Percentiles rank a stretch among this genome's conserved stretches.
Conservation (phyloP, 2,888 invertebrate species). For the Pantelozetes paolii region DNA sequence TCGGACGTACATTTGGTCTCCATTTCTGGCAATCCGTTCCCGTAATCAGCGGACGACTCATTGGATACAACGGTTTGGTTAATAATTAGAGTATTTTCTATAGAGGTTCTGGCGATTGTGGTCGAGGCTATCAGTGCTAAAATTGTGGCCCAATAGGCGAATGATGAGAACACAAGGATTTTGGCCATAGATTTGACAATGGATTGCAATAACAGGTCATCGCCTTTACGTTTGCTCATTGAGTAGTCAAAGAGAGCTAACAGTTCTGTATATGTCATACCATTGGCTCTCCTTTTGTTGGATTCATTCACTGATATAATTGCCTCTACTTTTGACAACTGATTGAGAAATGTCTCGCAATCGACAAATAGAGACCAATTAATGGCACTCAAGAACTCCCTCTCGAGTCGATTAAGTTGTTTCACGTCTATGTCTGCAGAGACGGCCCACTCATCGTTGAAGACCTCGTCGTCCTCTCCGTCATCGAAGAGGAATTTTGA, state of each 20-base stretch:
- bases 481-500: constrained; percentile 92
- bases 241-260: constrained; percentile 37
- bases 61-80: constrained; percentile 2
- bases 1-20: neutral
- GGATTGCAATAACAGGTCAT: neutral
- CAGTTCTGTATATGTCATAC: constrained; percentile 42
- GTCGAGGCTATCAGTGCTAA: constrained; percentile 22
- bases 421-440: constrained; percentile 70
- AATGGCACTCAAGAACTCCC: constrained; percentile 81
- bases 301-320: constrained; percentile 37
- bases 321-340: constrained; percentile 38
- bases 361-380: constrained; percentile 52
- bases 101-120: neutral
- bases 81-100: constrained; percentile 19
- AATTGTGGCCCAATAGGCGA: constrained; percentile 15
- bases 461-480: constrained; percentile 84
- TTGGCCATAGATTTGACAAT: neutral
- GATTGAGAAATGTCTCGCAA: constrained; percentile 30
- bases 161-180: neutral
- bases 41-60: neutral
- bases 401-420: constrained; percentile 75
- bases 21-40: neutral
- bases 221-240: neutral
- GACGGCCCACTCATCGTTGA: constrained; percentile 86
- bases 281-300: constrained; percentile 21